Base-by-base conservation (phyloP, 1,140 invertebrate species). In the Lasioglossum albipes region DNA sequence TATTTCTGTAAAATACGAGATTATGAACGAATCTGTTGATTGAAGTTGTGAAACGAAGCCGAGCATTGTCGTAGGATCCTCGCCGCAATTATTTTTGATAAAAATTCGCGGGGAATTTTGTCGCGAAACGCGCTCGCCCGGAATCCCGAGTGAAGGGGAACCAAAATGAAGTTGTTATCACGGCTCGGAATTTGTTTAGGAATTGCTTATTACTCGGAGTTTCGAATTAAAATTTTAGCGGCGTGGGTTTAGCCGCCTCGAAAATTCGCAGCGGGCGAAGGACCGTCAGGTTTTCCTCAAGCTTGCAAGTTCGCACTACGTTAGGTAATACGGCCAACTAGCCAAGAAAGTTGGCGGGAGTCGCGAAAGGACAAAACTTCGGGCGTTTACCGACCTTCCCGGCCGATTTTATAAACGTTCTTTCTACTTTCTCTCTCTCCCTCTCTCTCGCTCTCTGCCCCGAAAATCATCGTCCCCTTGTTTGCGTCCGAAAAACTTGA, bases 171-270 rank as follows among this genome's bases (percentile, higher is more conserved):
- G 88, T 90, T 88, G 88, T 92, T 90, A 87, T 85, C 84, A 78
- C 66, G 85, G 80, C 88, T 86, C 62, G 68, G 82, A 89, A 91
- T 89, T 90, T 91, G 81, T 89, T 89, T 84, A 81, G 84, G 87
- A 85, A 91, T 91, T 91, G 89, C 91, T 89, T 87, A 90, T 86
- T 88, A 86, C 81, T 85, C 66, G 88, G 91, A 91, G 88, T 92
- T 90, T 85, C 85, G 87, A 89, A 92, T 92, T 92, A 91, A 92
- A 91, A 92, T 91, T 91, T 88, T 75, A 90, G 61, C 64, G 61
- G 64, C 22, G 16, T 41, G 52, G 45, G 54, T 61, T 66, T 73
- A 82, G 64, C 65, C 67, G 42, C 69, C 77, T 62, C 70, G 75
- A 84, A 83, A 86, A 82, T 88, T 78, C 81, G 65, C 69, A 62